Base-by-base conservation (phyloP, 2,888 invertebrate genomes). In the Drosophila aldrichi region DNA sequence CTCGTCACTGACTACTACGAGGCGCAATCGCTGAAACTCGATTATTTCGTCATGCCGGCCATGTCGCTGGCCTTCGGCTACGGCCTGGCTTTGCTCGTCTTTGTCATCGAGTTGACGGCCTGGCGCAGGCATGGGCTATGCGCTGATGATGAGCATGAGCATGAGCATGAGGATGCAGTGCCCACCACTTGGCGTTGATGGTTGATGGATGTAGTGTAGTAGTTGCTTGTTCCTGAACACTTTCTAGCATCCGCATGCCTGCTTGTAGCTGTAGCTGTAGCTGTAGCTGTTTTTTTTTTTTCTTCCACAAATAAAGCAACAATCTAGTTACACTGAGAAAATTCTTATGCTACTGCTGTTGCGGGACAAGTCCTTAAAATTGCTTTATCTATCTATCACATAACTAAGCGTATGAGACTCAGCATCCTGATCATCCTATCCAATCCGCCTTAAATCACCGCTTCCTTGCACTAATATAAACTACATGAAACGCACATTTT, bases 41-140 rank as follows among this genome's bases (percentile, higher is more conserved):
- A 89, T 89, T 85, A 85, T 90, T 85, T 85, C 75, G 84, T 85
- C 48, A 90, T 90, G 90, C 89, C 84, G 46, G 73, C 89, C 52
- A 90, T 89, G 72, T 63, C 89, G n/a, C 51, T 84, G 66, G 77
- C 41, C n/a, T 48, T 88, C 9, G 90, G 90, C 49, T 74, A 69
- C 41, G 68, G 54, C n/a, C 48, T 86, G 62, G 84, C 84, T 22
- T 14, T 87, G 20, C 7, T 88, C 22, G 65, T 72, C 51, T 88
- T 84, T 73, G 68, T 83, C 81, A 60, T 85, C 62, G 84, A 85
- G 88, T 70, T 89, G 81, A 69, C 67, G 54, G 68, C 63, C 57
- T 70, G 78, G 85, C 84, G 82, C 67, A 78, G 74, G 48, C 58
- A 29, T 22, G 41, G 18, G 10, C 40, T 32, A 8, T 10, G 32